These are phyloP conservation scores for Taphrorychus bicolor DNA, from an alignment of 2,888 invertebrate species.

Conservation along the genomic window DNA sequence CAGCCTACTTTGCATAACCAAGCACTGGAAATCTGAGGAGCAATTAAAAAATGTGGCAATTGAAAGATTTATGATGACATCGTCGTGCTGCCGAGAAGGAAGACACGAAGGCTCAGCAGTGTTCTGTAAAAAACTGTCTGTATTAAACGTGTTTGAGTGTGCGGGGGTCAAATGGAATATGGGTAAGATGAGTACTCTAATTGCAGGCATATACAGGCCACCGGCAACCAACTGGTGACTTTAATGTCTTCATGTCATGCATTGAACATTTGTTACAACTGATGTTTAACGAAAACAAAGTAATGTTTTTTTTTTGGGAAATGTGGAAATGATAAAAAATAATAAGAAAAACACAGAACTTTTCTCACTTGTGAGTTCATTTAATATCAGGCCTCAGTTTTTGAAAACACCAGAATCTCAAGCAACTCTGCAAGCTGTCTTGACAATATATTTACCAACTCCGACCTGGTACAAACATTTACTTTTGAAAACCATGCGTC, in stretches of 20 bases:
- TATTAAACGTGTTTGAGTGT: too few species aligned
- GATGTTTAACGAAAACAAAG: not conserved
- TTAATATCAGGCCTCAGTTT: conserved; percentile 4
- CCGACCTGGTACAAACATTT: too few species aligned
- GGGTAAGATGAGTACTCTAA: not conserved
- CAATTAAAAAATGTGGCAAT: conserved; percentile 7
- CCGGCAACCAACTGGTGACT: not conserved
- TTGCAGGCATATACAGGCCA: conserved; percentile 26
- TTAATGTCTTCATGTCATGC: not conserved
- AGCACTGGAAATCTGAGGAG: too few species aligned
- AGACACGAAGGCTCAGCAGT: conserved; percentile 9
- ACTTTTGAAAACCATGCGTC: too few species aligned
- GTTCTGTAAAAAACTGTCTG: conserved; percentile 5
- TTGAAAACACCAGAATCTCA: not conserved
- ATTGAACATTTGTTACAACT: conserved; percentile 1
- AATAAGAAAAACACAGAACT: not conserved
- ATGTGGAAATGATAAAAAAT: conserved; percentile 10
- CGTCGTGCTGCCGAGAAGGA: conserved; percentile 16
- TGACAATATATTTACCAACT: conserved; percentile 12
- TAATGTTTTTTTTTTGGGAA: conserved; percentile 4
- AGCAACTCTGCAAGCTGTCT: conserved; percentile 4
- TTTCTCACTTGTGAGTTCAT: conserved; percentile 5
- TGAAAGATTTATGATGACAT: not conserved
- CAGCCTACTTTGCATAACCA: conserved; percentile 4
- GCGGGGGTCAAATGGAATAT: conserved; percentile 7